Base-by-base conservation (phyloP, 2,113 vertebrate genomes). In the Nyctibius bracteatus region DNA sequence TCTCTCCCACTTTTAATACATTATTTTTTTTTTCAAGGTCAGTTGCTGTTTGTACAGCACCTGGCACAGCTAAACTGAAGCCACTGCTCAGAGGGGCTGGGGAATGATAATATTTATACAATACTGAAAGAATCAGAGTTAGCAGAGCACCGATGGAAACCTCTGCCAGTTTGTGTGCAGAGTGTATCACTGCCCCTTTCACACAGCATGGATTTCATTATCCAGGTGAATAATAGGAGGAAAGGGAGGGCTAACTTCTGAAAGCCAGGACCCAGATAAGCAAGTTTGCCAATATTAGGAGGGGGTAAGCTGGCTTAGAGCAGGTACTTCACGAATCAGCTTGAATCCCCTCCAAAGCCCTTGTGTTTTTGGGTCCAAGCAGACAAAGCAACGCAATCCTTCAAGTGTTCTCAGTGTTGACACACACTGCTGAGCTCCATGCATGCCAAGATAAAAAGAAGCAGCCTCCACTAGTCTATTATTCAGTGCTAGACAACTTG, bases 141-240 rank as follows among this genome's bases (percentile, higher is more conserved):
- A 79, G 41, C 63, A 93, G 25, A 10, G 4, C 55, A 59, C 43
- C 2, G 28, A 12, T 49, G 55, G 82, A 81, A 95, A 51, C 24
- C 75, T 63, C 71, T 74, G 52, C 52, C 59, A 57, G 31, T 20
- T 57, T 0, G 0, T 10, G 7, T 33, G 59, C 39, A 37, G 30
- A 68, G 43, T 35, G 24, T 57, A 19, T 28, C 73, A 16, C 54
- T 75, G 90, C 71, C 35, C 35, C 74, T 93, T 88, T 66, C 5
- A 25, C 62, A 54, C 28, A 73, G 30, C 58, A 43, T 1, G 1
- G 61, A 89, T 89, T 94, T 87, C 41, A 82, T 93, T 96, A 75
- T 14, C 83, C 94, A 96, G 92, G 88, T 96, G 73, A 84, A 96
- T 89, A 95, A 96, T 72, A 92, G 95, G 82, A 95, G 96, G 94